These are phyloP conservation scores for Scalopus aquaticus DNA, from an alignment of 2,113 vertebrate species.

Conservation along the genomic window DNA sequence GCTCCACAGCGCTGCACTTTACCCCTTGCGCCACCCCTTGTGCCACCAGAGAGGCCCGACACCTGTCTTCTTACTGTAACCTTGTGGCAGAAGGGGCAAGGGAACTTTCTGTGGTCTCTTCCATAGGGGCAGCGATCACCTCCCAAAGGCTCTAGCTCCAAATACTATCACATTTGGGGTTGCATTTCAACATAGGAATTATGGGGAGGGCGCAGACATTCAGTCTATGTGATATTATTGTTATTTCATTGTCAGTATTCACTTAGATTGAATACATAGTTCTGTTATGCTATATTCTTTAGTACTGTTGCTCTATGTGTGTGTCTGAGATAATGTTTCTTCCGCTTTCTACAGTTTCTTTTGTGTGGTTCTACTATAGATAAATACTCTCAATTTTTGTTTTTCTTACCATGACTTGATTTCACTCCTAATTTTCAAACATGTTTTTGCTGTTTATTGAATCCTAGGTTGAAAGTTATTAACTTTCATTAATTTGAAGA, in stretches of 20 bases:
- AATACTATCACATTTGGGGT: not conserved
- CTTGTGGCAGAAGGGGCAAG: not conserved
- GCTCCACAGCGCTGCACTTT: too few species aligned
- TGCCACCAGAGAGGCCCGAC: too few species aligned
- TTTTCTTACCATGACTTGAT: not conserved
- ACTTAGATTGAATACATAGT: not conserved
- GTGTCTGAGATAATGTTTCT: not conserved
- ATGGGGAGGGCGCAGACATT: not conserved
- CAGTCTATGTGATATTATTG: not conserved
- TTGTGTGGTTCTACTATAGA: not conserved
- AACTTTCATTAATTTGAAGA: constrained; percentile 17
- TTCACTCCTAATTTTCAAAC: constrained; percentile 23
- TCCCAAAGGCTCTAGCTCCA: not conserved
- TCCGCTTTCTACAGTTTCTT: not conserved
- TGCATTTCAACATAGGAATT: not conserved
- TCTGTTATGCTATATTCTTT: not conserved
- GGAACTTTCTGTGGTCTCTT: not conserved
- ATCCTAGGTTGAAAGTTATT: not conserved
- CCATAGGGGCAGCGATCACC: not conserved
- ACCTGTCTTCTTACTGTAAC: not conserved
- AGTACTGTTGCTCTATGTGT: not conserved
- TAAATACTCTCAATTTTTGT: not conserved
- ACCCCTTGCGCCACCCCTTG: too few species aligned
- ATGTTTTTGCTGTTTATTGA: constrained; percentile 2
- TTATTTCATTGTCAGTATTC: not conserved